Conservation (phyloP, 2,888 invertebrate genomes). For the Tenthredo mesomela region DNA sequence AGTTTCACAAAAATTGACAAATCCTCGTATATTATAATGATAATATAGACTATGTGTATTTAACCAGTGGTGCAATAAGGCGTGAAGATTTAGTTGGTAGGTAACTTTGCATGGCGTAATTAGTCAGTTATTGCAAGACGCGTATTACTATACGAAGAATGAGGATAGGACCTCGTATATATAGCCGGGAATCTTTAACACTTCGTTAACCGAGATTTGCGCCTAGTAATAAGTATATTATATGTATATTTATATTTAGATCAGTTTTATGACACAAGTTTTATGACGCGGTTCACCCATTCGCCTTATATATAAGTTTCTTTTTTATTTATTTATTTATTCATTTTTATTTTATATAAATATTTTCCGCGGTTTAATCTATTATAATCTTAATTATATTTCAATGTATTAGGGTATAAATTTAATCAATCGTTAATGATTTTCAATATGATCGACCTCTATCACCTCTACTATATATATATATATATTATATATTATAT, state of each 20-base stretch:
- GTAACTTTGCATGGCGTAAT: slow-evolving; percentile 24
- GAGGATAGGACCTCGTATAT: not conserved
- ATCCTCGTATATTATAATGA: not conserved
- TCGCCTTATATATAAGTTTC: too few species aligned
- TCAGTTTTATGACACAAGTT: slow-evolving; percentile 15
- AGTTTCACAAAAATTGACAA: not conserved
- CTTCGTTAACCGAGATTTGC: slow-evolving; percentile 33
- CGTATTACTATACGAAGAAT: not conserved
- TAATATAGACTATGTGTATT: not conserved
- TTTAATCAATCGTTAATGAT: too few species aligned
- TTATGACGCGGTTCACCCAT: not conserved
- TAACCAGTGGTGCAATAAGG: not conserved
- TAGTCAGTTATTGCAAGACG: slow-evolving; percentile 21
- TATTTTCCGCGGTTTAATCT: too few species aligned
- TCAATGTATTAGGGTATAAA: too few species aligned
- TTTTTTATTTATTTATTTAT: too few species aligned
- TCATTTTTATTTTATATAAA: too few species aligned
- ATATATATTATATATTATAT: too few species aligned
- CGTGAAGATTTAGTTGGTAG: slow-evolving; percentile 4
- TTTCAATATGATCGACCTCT: too few species aligned
- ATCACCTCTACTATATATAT: too few species aligned
- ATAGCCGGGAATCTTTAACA: slow-evolving; percentile 32
- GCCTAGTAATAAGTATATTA: not conserved
- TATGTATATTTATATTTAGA: slow-evolving; percentile 12
- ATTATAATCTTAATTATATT: too few species aligned